Conservation (phyloP, 2,888 invertebrate species). For the Cancer borealis region DNA sequence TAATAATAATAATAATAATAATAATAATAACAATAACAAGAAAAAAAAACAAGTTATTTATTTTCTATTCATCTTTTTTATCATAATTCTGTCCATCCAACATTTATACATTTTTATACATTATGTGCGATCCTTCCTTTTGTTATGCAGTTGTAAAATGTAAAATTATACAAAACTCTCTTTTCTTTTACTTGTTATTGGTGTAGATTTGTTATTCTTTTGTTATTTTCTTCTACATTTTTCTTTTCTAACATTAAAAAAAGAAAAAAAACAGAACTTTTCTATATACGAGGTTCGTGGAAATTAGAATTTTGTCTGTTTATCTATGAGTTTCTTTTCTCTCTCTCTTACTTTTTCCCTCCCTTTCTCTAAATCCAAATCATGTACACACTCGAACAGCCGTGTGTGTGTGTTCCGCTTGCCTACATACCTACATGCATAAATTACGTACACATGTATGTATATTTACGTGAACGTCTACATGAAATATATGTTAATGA, state of each 20-base stretch:
- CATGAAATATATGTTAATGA: no score
- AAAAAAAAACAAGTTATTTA: not conserved
- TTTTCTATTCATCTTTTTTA: not conserved
- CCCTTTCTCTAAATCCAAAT: not conserved
- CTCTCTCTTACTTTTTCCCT: not conserved
- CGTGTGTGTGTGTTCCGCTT: no score
- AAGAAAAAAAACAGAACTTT: no score
- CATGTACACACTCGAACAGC: no score
- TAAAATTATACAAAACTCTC: not conserved
- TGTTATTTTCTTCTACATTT: not conserved
- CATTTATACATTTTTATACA: conserved; percentile 10
- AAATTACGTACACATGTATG: not conserved
- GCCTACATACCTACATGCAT: not conserved
- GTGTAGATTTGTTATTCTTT: not conserved
- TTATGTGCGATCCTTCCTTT: not conserved
- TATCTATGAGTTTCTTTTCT: not conserved
- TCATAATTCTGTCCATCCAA: not conserved
- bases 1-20: no score
- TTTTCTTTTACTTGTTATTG: not conserved
- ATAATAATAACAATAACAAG: not conserved
- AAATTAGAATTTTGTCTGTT: not conserved
- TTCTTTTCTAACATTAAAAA: not conserved
- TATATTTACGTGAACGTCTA: no score
- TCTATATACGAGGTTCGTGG: no score
- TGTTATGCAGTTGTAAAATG: not conserved